These are phyloP conservation scores for Urocolius indicus DNA, from an alignment of 2,113 vertebrate species.

Conservation along the genomic window DNA sequence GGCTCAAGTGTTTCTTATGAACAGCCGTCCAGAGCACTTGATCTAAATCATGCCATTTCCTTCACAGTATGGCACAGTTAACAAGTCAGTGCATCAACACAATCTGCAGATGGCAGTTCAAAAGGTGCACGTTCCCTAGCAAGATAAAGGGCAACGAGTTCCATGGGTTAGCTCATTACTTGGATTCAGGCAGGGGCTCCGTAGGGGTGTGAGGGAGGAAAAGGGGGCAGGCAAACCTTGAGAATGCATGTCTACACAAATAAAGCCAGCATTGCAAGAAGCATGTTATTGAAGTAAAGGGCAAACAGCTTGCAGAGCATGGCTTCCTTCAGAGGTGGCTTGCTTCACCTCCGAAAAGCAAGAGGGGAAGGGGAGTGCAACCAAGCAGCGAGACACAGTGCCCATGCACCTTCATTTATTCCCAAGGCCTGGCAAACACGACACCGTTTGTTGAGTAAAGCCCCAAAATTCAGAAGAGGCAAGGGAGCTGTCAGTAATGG, in stretches of 20 bases:
- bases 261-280: slow-evolving; percentile 50
- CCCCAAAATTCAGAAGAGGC: slow-evolving; percentile 74
- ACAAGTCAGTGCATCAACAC: slow-evolving; percentile 88
- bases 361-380: slow-evolving; percentile 25
- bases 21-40: slow-evolving; percentile 86
- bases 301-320: slow-evolving; percentile 74
- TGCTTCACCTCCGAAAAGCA: background rate
- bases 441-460: slow-evolving; percentile 80
- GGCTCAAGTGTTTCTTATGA: slow-evolving; percentile 99
- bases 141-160: slow-evolving; percentile 85
- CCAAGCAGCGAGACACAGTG: slow-evolving; percentile 74
- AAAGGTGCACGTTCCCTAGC: slow-evolving; percentile 86
- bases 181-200: slow-evolving; percentile 79
- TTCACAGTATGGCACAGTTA: slow-evolving; percentile 89
- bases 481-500: slow-evolving; percentile 70
- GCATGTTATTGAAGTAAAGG: slow-evolving; percentile 67
- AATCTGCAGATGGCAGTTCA: slow-evolving; percentile 90
- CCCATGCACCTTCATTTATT: slow-evolving; percentile 80
- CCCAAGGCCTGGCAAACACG: slow-evolving; percentile 75
- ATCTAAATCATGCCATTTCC: slow-evolving; percentile 91
- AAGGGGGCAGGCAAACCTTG: slow-evolving; percentile 61
- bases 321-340: slow-evolving; percentile 49
- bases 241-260: slow-evolving; percentile 73
- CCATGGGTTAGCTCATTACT: slow-evolving; percentile 84
- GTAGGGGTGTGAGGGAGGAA: slow-evolving; percentile 72